These are phyloP conservation scores for Heliconius hermathena DNA, from an alignment of 1,140 invertebrate species.

Conservation along the genomic window DNA sequence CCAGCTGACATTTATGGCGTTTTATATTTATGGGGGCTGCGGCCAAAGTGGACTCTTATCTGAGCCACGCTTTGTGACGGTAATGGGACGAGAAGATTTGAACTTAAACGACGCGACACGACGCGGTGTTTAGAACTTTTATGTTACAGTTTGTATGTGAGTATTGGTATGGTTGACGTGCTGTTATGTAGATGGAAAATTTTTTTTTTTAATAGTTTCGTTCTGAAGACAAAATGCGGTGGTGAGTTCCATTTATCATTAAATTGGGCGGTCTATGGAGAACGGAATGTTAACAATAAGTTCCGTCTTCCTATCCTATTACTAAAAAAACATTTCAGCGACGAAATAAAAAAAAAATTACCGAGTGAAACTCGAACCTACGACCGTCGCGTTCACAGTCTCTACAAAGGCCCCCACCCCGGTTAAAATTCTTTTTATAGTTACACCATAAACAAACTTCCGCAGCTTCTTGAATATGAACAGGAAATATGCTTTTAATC, in stretches of 20 bases:
- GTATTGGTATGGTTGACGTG: background rate
- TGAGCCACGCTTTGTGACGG: constrained; percentile 24
- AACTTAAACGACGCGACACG: constrained; percentile 2
- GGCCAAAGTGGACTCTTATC: constrained; percentile 29
- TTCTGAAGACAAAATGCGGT: too few relatives aligned
- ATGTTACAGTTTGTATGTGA: background rate
- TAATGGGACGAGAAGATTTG: constrained; percentile 16
- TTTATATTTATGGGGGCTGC: constrained; percentile 23
- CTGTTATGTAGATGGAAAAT: too few relatives aligned
- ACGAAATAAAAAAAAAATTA: too few relatives aligned
- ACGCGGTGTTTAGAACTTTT: constrained; percentile 2
- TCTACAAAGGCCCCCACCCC: too few relatives aligned
- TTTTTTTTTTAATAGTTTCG: too few relatives aligned
- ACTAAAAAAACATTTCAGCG: too few relatives aligned
- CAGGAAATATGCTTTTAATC: constrained; percentile 30
- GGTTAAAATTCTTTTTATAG: background rate
- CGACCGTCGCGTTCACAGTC: too few relatives aligned
- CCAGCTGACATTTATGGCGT: constrained; percentile 27
- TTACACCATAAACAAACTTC: background rate
- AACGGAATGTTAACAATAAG: too few relatives aligned
- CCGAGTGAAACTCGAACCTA: too few relatives aligned
- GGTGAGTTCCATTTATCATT: too few relatives aligned
- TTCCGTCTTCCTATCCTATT: too few relatives aligned
- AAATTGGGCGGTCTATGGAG: too few relatives aligned
- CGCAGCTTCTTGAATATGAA: constrained; percentile 14